These are phyloP conservation scores for Agonopterix arenella DNA, from an alignment of 2,888 invertebrate species.

Conservation along the genomic window DNA sequence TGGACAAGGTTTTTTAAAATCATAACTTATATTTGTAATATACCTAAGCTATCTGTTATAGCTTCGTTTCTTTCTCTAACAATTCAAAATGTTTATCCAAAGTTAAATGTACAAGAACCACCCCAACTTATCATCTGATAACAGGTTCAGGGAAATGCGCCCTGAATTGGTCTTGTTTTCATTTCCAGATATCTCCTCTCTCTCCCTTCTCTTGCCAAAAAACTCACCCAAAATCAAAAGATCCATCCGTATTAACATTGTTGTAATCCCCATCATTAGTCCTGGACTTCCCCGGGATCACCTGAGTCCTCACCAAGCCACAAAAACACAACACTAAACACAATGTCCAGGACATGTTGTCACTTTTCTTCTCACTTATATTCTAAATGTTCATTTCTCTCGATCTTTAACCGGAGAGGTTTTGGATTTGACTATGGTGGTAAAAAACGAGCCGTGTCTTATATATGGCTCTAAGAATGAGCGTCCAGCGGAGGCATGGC, in stretches of 20 bases:
- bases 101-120: no score
- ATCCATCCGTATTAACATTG: conserved; percentile 82
- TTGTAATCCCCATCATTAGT: conserved; percentile 79
- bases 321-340: conserved; percentile 58
- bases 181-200: background rate
- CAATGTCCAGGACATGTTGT: conserved; percentile 51
- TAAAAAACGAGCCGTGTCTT: conserved; percentile 59
- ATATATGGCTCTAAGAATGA: conserved; percentile 67
- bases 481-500: conserved; percentile 49
- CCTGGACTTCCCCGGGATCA: conserved; percentile 63
- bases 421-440: conserved; percentile 49
- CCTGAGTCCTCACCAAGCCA: conserved; percentile 55
- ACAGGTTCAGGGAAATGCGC: no score
- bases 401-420: conserved; percentile 17
- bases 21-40: no score
- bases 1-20: no score
- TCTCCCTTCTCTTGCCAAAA: background rate
- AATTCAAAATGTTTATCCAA: no score
- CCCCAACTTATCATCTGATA: no score
- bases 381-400: conserved; percentile 28
- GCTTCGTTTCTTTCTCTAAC: no score
- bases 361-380: conserved; percentile 22
- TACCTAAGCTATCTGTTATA: no score
- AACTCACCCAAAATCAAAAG: conserved; percentile 83
- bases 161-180: no score